Evolutionary conservation across 2,797 vertebrate genomes (phyloP).

Genomic region (Rhinatrema bivittatum): DNA sequence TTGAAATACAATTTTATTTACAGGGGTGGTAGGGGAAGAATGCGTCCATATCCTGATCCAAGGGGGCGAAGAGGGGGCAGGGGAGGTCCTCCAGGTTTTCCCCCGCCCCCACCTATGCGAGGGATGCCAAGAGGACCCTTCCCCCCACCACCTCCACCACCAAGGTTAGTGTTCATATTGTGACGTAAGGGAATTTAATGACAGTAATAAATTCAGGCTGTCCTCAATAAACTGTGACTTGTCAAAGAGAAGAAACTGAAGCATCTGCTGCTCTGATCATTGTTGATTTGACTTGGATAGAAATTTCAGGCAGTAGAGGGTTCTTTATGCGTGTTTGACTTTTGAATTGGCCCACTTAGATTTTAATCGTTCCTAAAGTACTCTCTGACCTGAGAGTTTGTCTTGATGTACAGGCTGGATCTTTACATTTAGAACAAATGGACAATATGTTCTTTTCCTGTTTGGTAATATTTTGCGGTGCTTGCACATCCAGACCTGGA

Average conservation of each 20-base stretch:
- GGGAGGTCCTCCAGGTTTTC: constrained; percentile 47
- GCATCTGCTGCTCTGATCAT: background rate
- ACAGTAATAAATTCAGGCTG: background rate
- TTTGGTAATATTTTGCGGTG: background rate
- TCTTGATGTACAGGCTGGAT: background rate
- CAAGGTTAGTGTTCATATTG: background rate
- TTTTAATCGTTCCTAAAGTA: too few relatives aligned
- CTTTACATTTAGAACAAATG: too few relatives aligned
- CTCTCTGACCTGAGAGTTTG: too few relatives aligned
- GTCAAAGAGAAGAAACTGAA: too few relatives aligned
- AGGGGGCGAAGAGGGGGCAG: constrained; percentile 44
- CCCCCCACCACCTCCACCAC: constrained; percentile 32
- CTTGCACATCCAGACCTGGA: constrained; percentile 36
- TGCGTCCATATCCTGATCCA: constrained; percentile 56
- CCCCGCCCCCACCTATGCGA: constrained; percentile 27
- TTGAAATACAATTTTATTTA: too few relatives aligned
- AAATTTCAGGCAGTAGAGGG: too few relatives aligned
- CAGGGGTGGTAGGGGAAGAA: constrained; percentile 59
- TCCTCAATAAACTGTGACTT: too few relatives aligned
- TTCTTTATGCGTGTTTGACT: too few relatives aligned
- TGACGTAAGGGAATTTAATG: too few relatives aligned
- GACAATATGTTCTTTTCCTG: too few relatives aligned
- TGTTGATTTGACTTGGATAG: too few relatives aligned
- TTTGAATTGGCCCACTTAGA: too few relatives aligned
- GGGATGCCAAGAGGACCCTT: constrained; percentile 50